A percentile compares a stretch with the other conserved stretches of the same genome.
These are phyloP conservation scores for Diabrotica undecimpunctata DNA, from an alignment of 1,140 invertebrate genomes.

Conservation along the genomic window DNA sequence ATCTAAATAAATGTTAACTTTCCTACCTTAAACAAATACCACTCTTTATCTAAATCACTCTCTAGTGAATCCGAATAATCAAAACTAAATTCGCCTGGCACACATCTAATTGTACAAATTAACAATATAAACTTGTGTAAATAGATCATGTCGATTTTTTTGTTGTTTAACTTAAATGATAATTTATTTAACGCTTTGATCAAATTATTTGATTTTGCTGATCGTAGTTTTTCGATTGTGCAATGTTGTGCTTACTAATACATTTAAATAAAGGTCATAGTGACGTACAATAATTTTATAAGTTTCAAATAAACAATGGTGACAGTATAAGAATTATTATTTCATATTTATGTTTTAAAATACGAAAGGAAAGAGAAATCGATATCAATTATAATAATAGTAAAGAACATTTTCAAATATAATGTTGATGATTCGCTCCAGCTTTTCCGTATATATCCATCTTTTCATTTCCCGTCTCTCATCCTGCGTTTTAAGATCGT, in stretches of 20 bases:
- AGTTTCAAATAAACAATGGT: too few species aligned
- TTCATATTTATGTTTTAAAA: too few species aligned
- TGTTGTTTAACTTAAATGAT: slow-evolving; percentile 3
- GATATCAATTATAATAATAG: too few species aligned
- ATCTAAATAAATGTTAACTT: too few species aligned
- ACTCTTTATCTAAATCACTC: slow-evolving; percentile 25
- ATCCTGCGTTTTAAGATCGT: too few species aligned
- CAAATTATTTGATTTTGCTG: slow-evolving; percentile 2
- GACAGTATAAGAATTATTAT: too few species aligned
- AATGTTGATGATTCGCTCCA: too few species aligned
- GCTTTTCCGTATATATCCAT: too few species aligned
- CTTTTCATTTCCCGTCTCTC: too few species aligned
- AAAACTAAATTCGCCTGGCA: background rate
- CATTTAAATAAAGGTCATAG: background rate
- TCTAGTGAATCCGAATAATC: background rate
- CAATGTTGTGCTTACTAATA: background rate
- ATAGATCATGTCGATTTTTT: slow-evolving; percentile 3
- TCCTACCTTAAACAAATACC: slow-evolving; percentile 38
- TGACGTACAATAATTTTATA: too few species aligned
- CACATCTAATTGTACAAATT: background rate
- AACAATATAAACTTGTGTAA: background rate
- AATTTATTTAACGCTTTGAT: background rate
- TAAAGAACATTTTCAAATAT: too few species aligned
- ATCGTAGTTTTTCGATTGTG: slow-evolving; percentile 3
- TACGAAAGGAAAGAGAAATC: too few species aligned